Percentiles rank a stretch among this genome's conserved stretches.
These are phyloP conservation scores for Geophilus truncorum DNA, from an alignment of 2,888 invertebrate genomes.

Conservation along the genomic window DNA sequence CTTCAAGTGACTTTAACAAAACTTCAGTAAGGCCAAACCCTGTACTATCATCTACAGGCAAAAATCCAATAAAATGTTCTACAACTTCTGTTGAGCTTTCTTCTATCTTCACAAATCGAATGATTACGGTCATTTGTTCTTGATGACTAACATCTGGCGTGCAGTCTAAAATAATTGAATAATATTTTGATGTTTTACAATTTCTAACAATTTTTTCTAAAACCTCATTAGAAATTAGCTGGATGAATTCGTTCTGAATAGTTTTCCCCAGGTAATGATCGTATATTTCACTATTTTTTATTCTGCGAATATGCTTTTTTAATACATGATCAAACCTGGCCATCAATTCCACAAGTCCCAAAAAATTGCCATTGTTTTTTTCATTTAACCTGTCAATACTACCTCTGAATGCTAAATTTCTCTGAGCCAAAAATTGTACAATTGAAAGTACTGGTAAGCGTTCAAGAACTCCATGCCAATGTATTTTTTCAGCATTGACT, in stretches of 20 bases:
- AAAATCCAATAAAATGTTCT: neutral
- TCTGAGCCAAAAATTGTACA: conserved; percentile 32
- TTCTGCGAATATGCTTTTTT: conserved; percentile 31
- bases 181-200: conserved; percentile 42
- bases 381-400: conserved; percentile 11
- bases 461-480: conserved; percentile 25
- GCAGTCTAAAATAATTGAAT: conserved; percentile 41
- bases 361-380: conserved; percentile 37
- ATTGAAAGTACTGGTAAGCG: conserved; percentile 35
- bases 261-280: conserved; percentile 43
- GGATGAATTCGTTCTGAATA: conserved; percentile 43
- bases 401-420: conserved; percentile 37
- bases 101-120: conserved; percentile 39
- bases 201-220: too few relatives aligned
- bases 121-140: conserved; percentile 43
- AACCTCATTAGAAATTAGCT: too few relatives aligned
- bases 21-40: neutral
- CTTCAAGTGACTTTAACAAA: neutral
- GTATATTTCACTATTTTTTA: conserved; percentile 32
- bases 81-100: neutral
- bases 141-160: conserved; percentile 43
- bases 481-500: neutral
- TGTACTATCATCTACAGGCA: neutral
- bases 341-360: too few relatives aligned
- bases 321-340: conserved; percentile 35